Evolutionary conservation across 2,888 invertebrate species (phyloP).

Genomic region (Zootermopsis nevadensis): DNA sequence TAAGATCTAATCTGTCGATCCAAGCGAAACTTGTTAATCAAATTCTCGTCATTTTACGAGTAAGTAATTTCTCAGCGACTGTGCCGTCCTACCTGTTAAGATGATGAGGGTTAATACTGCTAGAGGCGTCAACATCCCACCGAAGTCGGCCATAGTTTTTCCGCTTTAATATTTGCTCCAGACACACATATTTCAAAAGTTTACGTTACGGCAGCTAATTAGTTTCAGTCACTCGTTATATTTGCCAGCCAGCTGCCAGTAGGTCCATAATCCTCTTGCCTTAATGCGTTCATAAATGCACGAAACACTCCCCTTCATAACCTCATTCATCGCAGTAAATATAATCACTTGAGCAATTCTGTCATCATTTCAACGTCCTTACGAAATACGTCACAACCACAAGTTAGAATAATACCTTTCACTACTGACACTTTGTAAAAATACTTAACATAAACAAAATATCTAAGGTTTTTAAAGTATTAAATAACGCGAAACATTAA

Average conservation of each 20-base stretch:
- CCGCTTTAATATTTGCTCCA: not conserved
- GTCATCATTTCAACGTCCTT: not conserved
- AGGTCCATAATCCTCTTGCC: not conserved
- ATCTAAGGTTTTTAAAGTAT: not conserved
- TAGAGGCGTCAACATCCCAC: slow-evolving; percentile 22
- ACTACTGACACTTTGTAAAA: not conserved
- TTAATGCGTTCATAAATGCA: not conserved
- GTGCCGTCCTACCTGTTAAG: slow-evolving; percentile 16
- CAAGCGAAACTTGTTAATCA: too few species aligned
- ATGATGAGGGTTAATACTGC: slow-evolving; percentile 33
- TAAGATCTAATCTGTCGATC: too few species aligned
- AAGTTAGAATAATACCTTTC: not conserved
- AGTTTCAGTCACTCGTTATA: not conserved
- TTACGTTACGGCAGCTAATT: not conserved
- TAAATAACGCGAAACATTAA: not conserved
- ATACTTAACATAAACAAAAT: not conserved
- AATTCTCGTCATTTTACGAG: too few species aligned
- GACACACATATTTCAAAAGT: not conserved
- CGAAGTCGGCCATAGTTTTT: slow-evolving; percentile 28
- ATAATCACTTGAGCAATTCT: not conserved
- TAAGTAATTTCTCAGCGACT: too few species aligned
- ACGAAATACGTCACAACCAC: not conserved
- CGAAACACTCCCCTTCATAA: not conserved
- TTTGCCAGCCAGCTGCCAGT: not conserved
- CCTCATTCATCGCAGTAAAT: not conserved